Conservation (phyloP, 2,888 invertebrate species). For the Colletes collaris region DNA sequence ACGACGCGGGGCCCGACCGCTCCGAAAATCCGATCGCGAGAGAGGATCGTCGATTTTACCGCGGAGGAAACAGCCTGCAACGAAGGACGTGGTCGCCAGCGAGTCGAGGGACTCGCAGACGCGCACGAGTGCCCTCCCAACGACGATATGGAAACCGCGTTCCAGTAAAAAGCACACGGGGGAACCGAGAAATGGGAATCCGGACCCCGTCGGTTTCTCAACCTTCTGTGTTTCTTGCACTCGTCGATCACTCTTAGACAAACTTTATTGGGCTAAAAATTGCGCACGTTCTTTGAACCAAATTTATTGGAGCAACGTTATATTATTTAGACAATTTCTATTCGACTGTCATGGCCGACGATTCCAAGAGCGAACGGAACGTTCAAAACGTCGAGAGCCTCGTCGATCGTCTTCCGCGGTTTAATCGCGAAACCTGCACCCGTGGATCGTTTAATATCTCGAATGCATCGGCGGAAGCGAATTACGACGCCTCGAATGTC, state of each 20-base stretch:
- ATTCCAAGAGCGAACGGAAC: neutral
- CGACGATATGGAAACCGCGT: slow-evolving; percentile 48
- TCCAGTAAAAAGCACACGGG: slow-evolving; percentile 42
- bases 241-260: too few relatives aligned
- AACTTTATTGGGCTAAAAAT: too few relatives aligned
- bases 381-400: neutral
- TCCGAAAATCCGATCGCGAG: slow-evolving; percentile 50
- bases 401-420: slow-evolving; percentile 2
- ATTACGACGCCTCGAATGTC: slow-evolving; percentile 12
- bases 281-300: too few relatives aligned
- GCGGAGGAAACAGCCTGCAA: slow-evolving; percentile 30
- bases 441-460: slow-evolving; percentile 1
- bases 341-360: neutral
- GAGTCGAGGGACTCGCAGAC: slow-evolving; percentile 38
- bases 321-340: too few relatives aligned
- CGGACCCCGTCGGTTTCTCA: slow-evolving; percentile 27
- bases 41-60: slow-evolving; percentile 41
- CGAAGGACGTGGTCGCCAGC: slow-evolving; percentile 29
- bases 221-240: neutral
- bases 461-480: slow-evolving; percentile 8
- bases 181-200: slow-evolving; percentile 33
- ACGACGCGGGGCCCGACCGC: too few relatives aligned
- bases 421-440: neutral
- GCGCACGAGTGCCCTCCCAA: slow-evolving; percentile 45
- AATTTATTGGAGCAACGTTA: too few relatives aligned